phyloP scores from a whole-genome alignment of 1,140 invertebrate species.

The Brachionus rotundiformis region DNA sequence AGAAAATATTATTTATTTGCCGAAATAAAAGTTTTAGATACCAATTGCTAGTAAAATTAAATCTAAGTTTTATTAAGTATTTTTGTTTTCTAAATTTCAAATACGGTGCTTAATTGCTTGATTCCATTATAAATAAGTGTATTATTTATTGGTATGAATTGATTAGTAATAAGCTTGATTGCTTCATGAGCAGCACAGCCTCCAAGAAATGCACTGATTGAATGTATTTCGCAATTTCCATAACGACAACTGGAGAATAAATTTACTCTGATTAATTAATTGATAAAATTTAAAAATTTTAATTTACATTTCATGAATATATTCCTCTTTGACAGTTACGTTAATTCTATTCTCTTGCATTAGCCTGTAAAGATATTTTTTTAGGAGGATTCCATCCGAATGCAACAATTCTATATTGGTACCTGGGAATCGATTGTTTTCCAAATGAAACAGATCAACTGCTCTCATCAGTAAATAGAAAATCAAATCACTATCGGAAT shows the following conservation, averaged over 20 bases:
- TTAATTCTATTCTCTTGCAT: conserved; percentile 78
- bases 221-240: conserved; percentile 89
- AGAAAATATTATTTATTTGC: neutral
- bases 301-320: conserved; percentile 87
- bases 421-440: conserved; percentile 86
- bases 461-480: conserved; percentile 87
- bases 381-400: conserved; percentile 81
- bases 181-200: conserved; percentile 91
- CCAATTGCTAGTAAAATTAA: no score
- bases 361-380: conserved; percentile 75
- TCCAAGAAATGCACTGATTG: conserved; percentile 87
- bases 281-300: conserved; percentile 55
- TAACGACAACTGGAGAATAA: conserved; percentile 72
- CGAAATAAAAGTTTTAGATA: no score
- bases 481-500: conserved; percentile 65
- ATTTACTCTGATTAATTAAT: no score
- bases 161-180: conserved; percentile 93
- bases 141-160: conserved; percentile 93
- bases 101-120: conserved; percentile 67
- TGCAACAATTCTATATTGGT: conserved; percentile 82
- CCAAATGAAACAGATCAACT: conserved; percentile 82
- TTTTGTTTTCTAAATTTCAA: conserved; percentile 22
- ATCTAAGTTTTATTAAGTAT: no score
- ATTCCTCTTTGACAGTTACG: conserved; percentile 81
- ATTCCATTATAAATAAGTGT: conserved; percentile 93